Evolutionary conservation across 2,113 vertebrate species (phyloP).

Genomic region (Falcunculus frontatus): DNA sequence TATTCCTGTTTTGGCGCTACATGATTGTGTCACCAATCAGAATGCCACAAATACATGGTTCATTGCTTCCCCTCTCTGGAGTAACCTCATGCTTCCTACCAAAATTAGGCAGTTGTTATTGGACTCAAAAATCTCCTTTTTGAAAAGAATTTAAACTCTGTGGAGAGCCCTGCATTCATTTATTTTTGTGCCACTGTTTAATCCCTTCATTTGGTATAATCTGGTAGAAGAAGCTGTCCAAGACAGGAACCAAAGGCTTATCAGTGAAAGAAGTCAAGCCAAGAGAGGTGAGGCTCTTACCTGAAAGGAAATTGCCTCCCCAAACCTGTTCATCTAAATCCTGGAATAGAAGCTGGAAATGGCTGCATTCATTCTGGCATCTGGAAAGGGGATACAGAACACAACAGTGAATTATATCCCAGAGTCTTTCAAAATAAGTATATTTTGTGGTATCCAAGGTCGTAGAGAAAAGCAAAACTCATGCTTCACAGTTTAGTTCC

Average conservation of each 20-base stretch:
- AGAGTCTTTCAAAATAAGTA: background rate
- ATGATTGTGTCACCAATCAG: background rate
- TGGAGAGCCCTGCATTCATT: background rate
- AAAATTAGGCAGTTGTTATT: constrained; percentile 50
- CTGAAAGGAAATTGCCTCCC: background rate
- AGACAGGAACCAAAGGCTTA: background rate
- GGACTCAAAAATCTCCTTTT: background rate
- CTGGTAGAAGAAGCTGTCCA: background rate
- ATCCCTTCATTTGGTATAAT: constrained; percentile 4
- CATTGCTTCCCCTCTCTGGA: constrained; percentile 14
- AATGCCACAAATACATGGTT: constrained; percentile 49
- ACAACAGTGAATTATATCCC: background rate
- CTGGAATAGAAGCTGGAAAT: background rate
- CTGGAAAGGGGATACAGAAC: background rate
- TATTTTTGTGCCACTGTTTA: background rate
- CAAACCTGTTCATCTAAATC: background rate
- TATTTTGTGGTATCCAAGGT: background rate
- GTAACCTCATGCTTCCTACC: constrained; percentile 62
- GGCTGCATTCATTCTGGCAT: background rate
- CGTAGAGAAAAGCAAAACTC: background rate
- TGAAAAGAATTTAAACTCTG: background rate
- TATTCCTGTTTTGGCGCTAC: constrained; percentile 24
- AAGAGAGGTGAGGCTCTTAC: background rate
- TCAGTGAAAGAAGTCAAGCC: background rate
- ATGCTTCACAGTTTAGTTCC: background rate